These are phyloP conservation scores for Champsocephalus esox DNA, from an alignment of 2,797 vertebrate genomes.

Conservation along the genomic window DNA sequence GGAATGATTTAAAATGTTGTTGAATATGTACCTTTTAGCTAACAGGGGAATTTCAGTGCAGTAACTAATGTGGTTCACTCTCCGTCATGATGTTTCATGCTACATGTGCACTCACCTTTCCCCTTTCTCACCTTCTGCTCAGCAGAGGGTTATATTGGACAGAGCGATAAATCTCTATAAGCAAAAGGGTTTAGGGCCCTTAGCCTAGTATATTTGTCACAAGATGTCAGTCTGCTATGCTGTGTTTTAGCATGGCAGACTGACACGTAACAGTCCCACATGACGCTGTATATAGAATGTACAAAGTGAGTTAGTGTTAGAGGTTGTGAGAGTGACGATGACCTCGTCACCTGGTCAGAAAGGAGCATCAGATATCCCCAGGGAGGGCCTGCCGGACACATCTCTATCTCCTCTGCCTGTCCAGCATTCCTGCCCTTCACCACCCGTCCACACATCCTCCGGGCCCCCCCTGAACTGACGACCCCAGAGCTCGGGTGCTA, in stretches of 20 bases:
- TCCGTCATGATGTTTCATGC: constrained; percentile 9
- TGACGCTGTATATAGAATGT: constrained; percentile 32
- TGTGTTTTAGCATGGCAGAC: background rate
- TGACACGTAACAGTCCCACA: background rate
- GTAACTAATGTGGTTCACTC: background rate
- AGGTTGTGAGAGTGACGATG: constrained; percentile 60
- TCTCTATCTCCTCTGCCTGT: constrained; percentile 60
- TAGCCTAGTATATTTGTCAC: constrained; percentile 41
- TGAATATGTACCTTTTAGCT: background rate
- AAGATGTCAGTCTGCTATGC: constrained; percentile 9
- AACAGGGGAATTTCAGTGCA: constrained; percentile 5
- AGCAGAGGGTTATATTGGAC: constrained; percentile 7
- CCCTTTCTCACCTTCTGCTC: constrained; percentile 8
- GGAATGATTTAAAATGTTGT: constrained; percentile 25
- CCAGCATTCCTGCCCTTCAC: constrained; percentile 61
- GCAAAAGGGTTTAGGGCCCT: constrained; percentile 2
- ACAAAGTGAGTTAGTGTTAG: constrained; percentile 36
- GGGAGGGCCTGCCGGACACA: constrained; percentile 38
- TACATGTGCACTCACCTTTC: constrained; percentile 2
- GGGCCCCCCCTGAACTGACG: constrained; percentile 67
- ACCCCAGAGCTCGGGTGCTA: constrained; percentile 68
- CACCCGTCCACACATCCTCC: constrained; percentile 52
- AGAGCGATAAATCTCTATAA: constrained; percentile 19
- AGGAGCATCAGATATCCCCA: constrained; percentile 46
- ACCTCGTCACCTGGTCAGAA: constrained; percentile 67